phyloP scores from a whole-genome alignment of 2,113 vertebrate genomes.

The Gnathonemus echidnorhynchus region DNA sequence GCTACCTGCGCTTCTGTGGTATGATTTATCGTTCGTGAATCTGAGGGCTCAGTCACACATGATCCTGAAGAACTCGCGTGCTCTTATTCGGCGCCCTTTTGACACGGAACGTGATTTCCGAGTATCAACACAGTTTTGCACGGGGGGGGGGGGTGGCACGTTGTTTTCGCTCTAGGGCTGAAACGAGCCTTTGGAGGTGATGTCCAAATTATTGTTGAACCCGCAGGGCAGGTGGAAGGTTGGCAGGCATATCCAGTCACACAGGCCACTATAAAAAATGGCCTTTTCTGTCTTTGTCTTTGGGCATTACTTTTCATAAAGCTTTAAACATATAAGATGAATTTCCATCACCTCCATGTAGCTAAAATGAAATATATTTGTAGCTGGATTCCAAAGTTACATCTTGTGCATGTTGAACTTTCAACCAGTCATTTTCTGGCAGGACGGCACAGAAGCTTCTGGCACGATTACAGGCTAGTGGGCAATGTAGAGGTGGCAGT shows the following conservation, averaged over 20 bases:
- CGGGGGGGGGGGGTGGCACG: background rate
- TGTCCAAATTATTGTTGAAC: background rate
- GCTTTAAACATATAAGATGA: background rate
- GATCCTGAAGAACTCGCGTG: constrained; percentile 39
- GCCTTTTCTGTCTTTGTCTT: background rate
- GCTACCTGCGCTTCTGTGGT: constrained; percentile 44
- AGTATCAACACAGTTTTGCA: constrained; percentile 23
- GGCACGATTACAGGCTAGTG: background rate
- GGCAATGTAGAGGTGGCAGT: background rate
- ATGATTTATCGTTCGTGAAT: constrained; percentile 55
- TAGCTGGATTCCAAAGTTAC: background rate
- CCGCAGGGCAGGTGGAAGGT: background rate
- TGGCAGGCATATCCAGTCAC: background rate
- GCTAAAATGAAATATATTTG: background rate
- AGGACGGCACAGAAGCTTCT: background rate
- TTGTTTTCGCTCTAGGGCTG: background rate
- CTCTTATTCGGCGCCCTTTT: constrained; percentile 26
- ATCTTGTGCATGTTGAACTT: background rate
- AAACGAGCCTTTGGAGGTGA: background rate
- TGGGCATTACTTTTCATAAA: background rate
- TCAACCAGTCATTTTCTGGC: background rate
- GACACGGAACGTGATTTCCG: constrained; percentile 13
- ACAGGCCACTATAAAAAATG: background rate
- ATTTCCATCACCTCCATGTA: background rate
- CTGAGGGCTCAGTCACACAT: constrained; percentile 47